Evolutionary conservation across 2,888 invertebrate species (phyloP), one percentile per base, ranked within the genome.

Genomic region (Parasteatoda lunata): DNA sequence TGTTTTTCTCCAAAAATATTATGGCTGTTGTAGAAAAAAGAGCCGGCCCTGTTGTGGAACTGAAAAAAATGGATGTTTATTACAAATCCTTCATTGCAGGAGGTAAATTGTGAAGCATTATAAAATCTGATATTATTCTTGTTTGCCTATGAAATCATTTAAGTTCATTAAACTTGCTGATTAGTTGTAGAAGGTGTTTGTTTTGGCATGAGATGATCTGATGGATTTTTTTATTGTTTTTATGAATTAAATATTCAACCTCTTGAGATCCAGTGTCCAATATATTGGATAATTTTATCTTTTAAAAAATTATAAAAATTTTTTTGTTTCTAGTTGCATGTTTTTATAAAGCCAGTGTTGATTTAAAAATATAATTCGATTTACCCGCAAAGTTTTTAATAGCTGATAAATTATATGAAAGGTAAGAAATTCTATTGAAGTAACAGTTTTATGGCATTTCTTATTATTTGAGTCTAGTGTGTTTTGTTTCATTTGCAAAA

Each of bases 71-170:
- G 59, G 79, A 88, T 73, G 76, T 82, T 13, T 77, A 79, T 70
- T 76, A 77, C 11, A 88, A 88, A 59, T 88, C 88, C 30, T 88
- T 88, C 76, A 77, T 88, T 48, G 88, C 88, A 52, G 88, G 88
- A 64, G 88, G 88, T 88, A 80, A 83, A 75, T 54, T 15, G 30
- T 30, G 30, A 30, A 30, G 30, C 2, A 30, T 30, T 30, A 54
- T 6, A 47, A 49, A 30, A 30, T 30, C 30, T 30, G 30, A 30
- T 30, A 49, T 45, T 76, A n/a, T 65, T 65, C 47, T 47, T 65
- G 48, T 5, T 13, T 51, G 49, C 52, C 8, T 73, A 11, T 51
- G n/a, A 52, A 52, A 30, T 73, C 15, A 30, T n/a, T 54, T 52
- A 47, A 9, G 45, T 64, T 45, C 15, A 15, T n/a, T n/a, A 15